A percentile compares a stretch with the other conserved stretches of the same genome.
These are phyloP conservation scores for Lynx canadensis DNA, from an alignment of 2,113 vertebrate species.

Conservation along the genomic window DNA sequence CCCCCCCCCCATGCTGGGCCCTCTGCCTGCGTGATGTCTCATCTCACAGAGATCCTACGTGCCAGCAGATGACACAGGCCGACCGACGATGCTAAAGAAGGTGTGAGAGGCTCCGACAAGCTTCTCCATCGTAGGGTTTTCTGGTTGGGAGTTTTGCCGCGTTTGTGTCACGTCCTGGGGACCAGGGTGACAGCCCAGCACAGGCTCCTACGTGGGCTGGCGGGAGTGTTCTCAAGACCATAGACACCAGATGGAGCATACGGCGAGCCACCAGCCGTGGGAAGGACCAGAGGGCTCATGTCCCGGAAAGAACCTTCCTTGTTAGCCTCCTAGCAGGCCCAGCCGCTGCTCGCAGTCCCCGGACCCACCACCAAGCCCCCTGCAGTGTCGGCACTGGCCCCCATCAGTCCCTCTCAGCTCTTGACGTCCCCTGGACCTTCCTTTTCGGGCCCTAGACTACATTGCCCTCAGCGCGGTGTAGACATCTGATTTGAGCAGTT, in stretches of 20 bases:
- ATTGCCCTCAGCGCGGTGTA: neutral
- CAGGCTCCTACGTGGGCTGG: neutral
- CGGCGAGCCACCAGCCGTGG: neutral
- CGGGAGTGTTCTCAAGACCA: neutral
- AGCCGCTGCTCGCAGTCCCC: neutral
- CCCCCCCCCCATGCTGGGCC: neutral
- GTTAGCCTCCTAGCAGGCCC: neutral
- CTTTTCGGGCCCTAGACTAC: neutral
- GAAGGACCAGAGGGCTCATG: neutral
- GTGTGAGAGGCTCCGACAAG: neutral
- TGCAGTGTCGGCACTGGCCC: neutral
- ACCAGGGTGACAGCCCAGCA: neutral
- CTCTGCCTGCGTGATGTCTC: rapidly evolving
- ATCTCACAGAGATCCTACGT: no score
- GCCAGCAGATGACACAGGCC: neutral
- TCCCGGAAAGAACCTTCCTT: neutral
- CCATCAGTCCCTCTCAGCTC: neutral
- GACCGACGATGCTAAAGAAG: neutral
- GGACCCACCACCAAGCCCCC: neutral
- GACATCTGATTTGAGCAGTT: neutral
- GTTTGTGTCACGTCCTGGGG: no score
- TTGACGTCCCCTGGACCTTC: rapidly evolving
- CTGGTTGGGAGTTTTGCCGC: no score
- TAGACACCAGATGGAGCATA: neutral
- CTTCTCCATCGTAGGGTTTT: neutral